Base-by-base conservation (phyloP, 2,113 vertebrate genomes). In the Notothenia rossii region DNA sequence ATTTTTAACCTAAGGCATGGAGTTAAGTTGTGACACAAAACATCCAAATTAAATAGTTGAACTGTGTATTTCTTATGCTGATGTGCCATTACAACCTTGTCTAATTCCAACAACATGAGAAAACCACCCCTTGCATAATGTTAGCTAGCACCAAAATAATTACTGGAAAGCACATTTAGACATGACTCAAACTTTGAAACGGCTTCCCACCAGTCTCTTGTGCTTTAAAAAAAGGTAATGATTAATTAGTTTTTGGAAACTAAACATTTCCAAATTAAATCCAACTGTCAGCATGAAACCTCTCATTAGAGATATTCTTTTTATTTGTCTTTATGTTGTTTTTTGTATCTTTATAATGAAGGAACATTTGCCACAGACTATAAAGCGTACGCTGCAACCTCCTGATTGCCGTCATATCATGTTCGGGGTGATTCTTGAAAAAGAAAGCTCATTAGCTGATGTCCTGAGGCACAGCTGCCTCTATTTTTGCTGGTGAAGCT, bases 401-500 rank as follows among this genome's bases (percentile, higher is more conserved):
- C 36, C 36, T 40, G 36, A 40, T 74, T 18, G 0, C 25, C 60
- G 17, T 83, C n/a, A 13, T 20, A 66, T 71, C 72, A 4, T 46
- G 70, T n/a, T 58, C 63, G 63, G 33, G 29, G 2, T 40, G 70
- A 56, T 45, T 75, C 65, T 64, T 60, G 86, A 78, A 77, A 40
- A 36, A 78, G 72, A 68, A 55, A 75, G 66, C 90, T 93, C 87
- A 89, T 91, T 91, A 93, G 87, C 67, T 64, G 85, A 86, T 83
- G 62, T 89, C 90, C 89, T 73, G 85, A 89, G 90, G 90, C 90
- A 77, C 81, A 72, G 79, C 73, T 75, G 83, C 79, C 81, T 86
- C 58, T 67, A 50, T 73, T 84, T 85, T 67, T 77, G 75, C 85
- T 80, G 11, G 36, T 81, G 71, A 79, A 77, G 82, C 83, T 66